Evolutionary conservation across 2,888 invertebrate genomes (phyloP).

Genomic region (Epistrophe grossulariae): DNA sequence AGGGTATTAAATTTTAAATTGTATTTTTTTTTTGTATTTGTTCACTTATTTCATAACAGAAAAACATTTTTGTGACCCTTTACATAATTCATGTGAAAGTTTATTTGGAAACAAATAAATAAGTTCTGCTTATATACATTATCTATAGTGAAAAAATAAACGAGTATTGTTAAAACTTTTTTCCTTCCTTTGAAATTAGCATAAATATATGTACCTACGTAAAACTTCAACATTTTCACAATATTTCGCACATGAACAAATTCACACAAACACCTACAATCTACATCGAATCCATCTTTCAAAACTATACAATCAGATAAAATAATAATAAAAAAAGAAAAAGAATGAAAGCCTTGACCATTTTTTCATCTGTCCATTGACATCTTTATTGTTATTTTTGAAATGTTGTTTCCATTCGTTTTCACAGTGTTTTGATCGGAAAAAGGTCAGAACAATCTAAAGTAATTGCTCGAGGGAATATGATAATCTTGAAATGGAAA

Average conservation of each 20-base stretch:
- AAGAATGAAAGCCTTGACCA: slow-evolving; percentile 6
- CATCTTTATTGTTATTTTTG: slow-evolving; percentile 19
- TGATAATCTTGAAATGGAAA: slow-evolving; percentile 1
- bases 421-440: slow-evolving; percentile 1
- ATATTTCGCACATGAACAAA: neutral
- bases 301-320: neutral
- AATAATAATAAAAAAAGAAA: neutral
- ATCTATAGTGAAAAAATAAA: neutral
- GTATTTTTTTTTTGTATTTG: neutral
- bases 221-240: neutral
- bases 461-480: slow-evolving; percentile 8
- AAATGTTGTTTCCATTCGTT: neutral
- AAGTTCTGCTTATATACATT: neutral
- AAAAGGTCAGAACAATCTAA: slow-evolving; percentile 33
- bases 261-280: neutral
- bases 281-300: neutral
- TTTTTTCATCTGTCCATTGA: slow-evolving; percentile 5
- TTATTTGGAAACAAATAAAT: neutral
- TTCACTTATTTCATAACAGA: neutral
- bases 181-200: neutral
- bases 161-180: neutral
- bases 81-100: neutral
- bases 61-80: neutral
- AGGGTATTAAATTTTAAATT: too few relatives aligned
- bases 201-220: neutral